Base-by-base conservation (phyloP, 2,888 invertebrate species). In the Mylabris sibirica region DNA sequence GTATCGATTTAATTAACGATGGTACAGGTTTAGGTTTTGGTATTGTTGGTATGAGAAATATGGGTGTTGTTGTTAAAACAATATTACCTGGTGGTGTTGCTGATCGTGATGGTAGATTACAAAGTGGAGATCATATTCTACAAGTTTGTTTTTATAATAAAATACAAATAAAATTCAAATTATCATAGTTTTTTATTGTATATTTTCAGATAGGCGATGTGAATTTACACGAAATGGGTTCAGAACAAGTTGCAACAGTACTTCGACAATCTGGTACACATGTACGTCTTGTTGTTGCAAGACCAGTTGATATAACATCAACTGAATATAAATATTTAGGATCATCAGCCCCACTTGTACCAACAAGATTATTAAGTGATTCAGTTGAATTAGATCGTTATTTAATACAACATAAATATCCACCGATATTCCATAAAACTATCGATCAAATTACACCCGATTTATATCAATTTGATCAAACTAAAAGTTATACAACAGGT, bases 21-120 rank as follows among this genome's bases (percentile, higher is more conserved):
- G 98, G 98, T 71, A 95, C 97, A 69, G 98, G 98, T 35, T 90
- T 99, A 76, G 99, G 99, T 49, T 99, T 99, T 87, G 99, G 96
- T 82, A 99, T 99, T 80, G 98, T 99, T 81, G 99, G 99, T 26
- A 96, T 95, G 62, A 91, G 98, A 77, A 97, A 97, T 76, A 98
- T 98, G 75, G 99, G 99, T 6, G 99, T 99, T n/a, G 98, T 99
- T 73, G 98, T 99, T 14, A 99, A 99, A 86, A 99, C 99, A 17
- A 98, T 99, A 76, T 87, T 99, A 69, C 97, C 98, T 0, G 99
- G 98, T 6, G 99, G 99, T 65, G 97, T 98, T 3, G 98, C 99
- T 9, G 98, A 99, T 86, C 90, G 96, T 77, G 98, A 99, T 87
- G 96, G 96, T n/a, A 90, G 98, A 63, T 89, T 99, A 63, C 95